phyloP scores from a whole-genome alignment of 2,113 vertebrate genomes.

The Ctenodactylus gundi region DNA sequence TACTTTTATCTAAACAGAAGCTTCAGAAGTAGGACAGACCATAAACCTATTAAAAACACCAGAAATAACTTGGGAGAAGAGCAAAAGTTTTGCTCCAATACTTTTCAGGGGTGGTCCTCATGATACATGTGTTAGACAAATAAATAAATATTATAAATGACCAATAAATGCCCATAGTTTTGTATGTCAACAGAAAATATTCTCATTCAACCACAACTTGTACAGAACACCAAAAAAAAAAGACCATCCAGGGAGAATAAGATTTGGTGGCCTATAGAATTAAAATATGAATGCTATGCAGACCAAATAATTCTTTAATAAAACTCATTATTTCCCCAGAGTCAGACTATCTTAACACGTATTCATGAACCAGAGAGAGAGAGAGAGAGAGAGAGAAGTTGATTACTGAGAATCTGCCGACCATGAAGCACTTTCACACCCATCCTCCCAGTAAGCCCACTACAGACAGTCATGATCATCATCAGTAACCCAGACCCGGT shows the following conservation, averaged over 20 bases:
- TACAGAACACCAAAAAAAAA: background rate
- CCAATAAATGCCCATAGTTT: no score
- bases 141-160: no score
- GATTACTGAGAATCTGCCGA: background rate
- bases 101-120: background rate
- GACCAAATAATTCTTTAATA: background rate
- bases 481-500: background rate
- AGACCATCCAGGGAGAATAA: background rate
- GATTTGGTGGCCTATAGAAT: background rate
- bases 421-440: background rate
- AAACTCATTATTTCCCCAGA: conserved; percentile 48
- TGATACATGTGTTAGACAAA: background rate
- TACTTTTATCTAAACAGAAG: background rate
- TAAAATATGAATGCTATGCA: background rate
- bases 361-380: background rate
- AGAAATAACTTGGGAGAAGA: background rate
- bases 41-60: background rate
- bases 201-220: background rate
- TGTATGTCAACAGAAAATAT: background rate
- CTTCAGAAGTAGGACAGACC: background rate
- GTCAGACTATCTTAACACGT: background rate
- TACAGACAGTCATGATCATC: no score
- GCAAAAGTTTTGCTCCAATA: background rate
- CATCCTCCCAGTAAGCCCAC: no score
- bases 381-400: background rate